These are phyloP conservation scores for Panurus biarmicus DNA, from an alignment of 2,113 vertebrate genomes.

Conservation along the genomic window DNA sequence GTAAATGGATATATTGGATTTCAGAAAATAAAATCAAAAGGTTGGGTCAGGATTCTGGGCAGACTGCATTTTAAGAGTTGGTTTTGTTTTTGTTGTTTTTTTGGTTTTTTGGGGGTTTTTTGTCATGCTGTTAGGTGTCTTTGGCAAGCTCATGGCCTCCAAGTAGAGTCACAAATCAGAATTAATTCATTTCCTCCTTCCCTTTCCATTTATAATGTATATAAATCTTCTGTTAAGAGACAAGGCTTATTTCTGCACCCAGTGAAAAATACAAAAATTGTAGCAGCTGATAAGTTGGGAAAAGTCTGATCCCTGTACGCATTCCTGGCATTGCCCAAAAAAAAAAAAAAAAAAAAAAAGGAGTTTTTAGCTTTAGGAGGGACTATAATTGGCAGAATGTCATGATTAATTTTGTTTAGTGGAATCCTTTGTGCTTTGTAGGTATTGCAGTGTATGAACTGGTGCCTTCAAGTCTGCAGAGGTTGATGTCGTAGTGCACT, in stretches of 20 bases:
- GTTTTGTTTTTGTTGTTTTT: background rate
- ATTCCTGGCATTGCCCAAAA: background rate
- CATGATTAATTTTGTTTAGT: background rate
- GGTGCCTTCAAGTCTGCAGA: background rate
- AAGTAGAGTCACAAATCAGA: background rate
- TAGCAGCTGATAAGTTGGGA: background rate
- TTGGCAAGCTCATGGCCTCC: background rate
- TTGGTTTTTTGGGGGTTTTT: background rate
- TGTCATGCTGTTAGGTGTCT: background rate
- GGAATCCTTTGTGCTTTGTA: background rate
- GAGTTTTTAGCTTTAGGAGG: background rate
- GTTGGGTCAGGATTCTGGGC: background rate
- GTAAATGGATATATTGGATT: background rate
- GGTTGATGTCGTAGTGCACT: background rate
- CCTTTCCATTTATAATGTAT: background rate
- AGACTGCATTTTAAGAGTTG: background rate
- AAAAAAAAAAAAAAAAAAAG: too few species aligned
- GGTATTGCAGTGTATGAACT: background rate
- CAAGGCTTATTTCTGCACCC: background rate
- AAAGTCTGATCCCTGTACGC: background rate
- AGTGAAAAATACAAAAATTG: background rate
- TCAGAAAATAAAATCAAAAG: conserved; percentile 1
- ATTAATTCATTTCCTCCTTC: background rate
- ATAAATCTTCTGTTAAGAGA: background rate
- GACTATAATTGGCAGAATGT: background rate